Conservation (phyloP, 2,888 invertebrate genomes). For the Spialia ferax region DNA sequence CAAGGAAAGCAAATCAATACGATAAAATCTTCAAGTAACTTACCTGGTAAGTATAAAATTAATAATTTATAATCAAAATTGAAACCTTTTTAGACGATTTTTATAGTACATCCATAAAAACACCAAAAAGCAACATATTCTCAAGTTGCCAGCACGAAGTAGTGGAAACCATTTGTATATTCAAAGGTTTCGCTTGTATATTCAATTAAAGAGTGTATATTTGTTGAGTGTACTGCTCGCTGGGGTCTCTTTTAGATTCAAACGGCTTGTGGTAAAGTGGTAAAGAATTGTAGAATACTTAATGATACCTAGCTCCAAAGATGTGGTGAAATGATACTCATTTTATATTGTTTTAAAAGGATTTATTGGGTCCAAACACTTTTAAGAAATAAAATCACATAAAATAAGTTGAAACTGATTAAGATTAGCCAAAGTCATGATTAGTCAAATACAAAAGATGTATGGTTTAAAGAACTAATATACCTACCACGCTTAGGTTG, state of each 20-base stretch:
- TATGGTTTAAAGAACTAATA: no score
- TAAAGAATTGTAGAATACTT: constrained; percentile 37
- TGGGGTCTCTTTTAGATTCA: constrained; percentile 45
- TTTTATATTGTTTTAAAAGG: not conserved
- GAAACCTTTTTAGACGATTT: no score
- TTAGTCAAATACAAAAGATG: no score
- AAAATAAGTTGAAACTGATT: no score
- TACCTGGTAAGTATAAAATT: no score
- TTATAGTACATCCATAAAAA: not conserved
- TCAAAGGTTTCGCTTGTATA: constrained; percentile 47
- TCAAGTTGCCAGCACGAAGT: not conserved
- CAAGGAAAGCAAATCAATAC: no score
- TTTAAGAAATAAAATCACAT: not conserved
- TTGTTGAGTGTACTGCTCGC: constrained; percentile 44
- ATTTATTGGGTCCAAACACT: not conserved
- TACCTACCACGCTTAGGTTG: no score
- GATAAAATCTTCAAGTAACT: no score
- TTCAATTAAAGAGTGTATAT: constrained; percentile 51
- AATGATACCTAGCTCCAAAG: constrained; percentile 27
- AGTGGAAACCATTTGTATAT: constrained; percentile 27
- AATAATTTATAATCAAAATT: no score
- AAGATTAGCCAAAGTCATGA: no score
- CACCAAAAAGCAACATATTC: not conserved
- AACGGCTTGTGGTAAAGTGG: constrained; percentile 41
- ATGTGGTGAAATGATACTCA: not conserved